Percentiles rank a stretch among this genome's conserved stretches.
phyloP scores from a whole-genome alignment of 1,140 invertebrate species.

The Halyomorpha halys region DNA sequence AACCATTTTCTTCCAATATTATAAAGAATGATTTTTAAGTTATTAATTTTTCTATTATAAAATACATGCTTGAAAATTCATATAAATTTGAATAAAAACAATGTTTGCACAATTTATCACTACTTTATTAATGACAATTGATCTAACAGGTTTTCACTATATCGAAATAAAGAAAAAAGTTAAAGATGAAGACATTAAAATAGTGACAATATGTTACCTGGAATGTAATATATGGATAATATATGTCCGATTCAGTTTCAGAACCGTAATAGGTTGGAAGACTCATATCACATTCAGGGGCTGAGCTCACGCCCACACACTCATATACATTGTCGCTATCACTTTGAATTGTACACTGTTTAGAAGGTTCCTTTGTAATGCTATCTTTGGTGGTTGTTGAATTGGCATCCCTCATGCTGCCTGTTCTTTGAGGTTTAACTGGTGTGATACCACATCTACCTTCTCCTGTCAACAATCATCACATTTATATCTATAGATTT shows the following conservation, averaged over 20 bases:
- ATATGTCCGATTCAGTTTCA: constrained; percentile 70
- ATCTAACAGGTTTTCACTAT: too few species aligned
- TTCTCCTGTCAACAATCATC: constrained; percentile 44
- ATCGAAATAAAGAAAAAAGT: too few species aligned
- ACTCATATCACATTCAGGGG: constrained; percentile 26
- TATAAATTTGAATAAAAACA: background rate
- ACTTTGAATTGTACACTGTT: background rate
- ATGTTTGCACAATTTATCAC: too few species aligned
- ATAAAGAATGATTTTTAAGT: too few species aligned
- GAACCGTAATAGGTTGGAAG: constrained; percentile 61
- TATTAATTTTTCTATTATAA: too few species aligned
- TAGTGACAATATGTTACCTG: constrained; percentile 35
- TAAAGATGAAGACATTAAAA: constrained; percentile 10
- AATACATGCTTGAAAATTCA: background rate
- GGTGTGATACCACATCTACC: constrained; percentile 60
- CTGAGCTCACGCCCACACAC: constrained; percentile 26
- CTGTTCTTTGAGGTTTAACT: constrained; percentile 69
- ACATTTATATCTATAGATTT: constrained; percentile 5
- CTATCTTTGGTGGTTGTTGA: background rate
- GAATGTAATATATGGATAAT: constrained; percentile 56
- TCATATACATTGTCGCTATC: constrained; percentile 20
- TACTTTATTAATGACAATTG: too few species aligned
- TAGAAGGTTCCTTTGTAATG: background rate
- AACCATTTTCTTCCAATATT: too few species aligned
- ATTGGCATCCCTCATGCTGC: constrained; percentile 57